These are phyloP conservation scores for Actinia equina DNA, from an alignment of 64 coral and sea anemone genomes.

Conservation along the genomic window DNA sequence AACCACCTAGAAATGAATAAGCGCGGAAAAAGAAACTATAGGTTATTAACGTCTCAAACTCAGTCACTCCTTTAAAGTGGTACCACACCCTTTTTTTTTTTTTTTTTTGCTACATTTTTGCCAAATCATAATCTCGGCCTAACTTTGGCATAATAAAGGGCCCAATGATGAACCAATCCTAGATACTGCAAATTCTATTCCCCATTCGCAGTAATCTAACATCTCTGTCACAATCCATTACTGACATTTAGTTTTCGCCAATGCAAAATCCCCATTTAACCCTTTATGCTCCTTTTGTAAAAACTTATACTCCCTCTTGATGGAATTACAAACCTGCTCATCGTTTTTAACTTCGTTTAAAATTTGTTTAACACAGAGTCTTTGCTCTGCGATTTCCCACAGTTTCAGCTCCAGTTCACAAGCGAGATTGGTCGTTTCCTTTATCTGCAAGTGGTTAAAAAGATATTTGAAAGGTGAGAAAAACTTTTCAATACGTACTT, in stretches of 20 bases:
- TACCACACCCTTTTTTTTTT: no score
- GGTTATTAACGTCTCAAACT: not conserved
- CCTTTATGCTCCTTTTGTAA: not conserved
- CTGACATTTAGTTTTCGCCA: no score
- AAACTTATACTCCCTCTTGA: not conserved
- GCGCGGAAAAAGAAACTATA: not conserved
- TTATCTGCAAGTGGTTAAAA: not conserved
- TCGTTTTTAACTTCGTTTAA: not conserved
- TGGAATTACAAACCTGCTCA: not conserved
- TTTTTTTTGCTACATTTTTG: no score
- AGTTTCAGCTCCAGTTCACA: not conserved
- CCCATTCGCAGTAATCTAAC: no score
- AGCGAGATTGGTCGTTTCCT: not conserved
- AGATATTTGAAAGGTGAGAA: not conserved
- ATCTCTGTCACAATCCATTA: no score
- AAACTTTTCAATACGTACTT: not conserved
- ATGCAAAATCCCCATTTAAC: not conserved
- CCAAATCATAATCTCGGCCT: no score
- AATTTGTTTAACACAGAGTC: not conserved
- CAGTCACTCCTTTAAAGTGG: not conserved
- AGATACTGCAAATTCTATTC: no score
- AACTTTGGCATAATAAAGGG: no score
- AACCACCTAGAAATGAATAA: not conserved
- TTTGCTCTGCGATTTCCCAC: slow-evolving; percentile 42
- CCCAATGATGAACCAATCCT: no score